Base-by-base conservation (phyloP, 2,797 vertebrate genomes). In the Bovichtus variegatus region DNA sequence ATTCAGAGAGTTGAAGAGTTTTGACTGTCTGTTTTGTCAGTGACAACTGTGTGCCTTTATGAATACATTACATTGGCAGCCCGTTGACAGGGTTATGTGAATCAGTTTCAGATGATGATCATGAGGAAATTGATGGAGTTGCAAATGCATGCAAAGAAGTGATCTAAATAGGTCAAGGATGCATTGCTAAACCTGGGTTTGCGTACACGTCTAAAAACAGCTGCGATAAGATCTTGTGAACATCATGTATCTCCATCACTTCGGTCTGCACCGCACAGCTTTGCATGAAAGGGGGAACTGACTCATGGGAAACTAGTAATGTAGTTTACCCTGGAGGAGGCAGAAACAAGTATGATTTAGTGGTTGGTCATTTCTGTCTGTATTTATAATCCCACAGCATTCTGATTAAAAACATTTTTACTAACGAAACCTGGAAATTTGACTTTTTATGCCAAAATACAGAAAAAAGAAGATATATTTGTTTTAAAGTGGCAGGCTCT, bases 191-290 rank as follows among this genome's bases (percentile, higher is more conserved):
- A 55, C 7, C 5, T 18, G 38, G 7, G 29, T 40, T 41, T 59
- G 6, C 43, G 49, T 57, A 27, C 25, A 54, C 9, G 3, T 71
- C 41, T 53, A 49, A 51, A 53, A 87, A 16, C 12, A 70, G 2
- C 29, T 38, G n/a, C 1, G 78, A 88, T 88, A 85, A 87, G 73
- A 87, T 90, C 82, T 80, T 18, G 3, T 21, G 29, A 70, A 34
- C 50, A 27, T 51, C 29, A 23, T 49, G 27, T 8, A n/a, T 23
- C 29, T 36, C 27, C 61, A 64, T 49, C 21, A 25, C 19, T 34
- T 51, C 6, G 0, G 16, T 25, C 36, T 81, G 19, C 40, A 66
- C 25, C 3, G 0, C 9, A 46, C 1, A 55, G 0, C 51, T 76
- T 50, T 68, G 23, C 69, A 81, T 25, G 10, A 15, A 46, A 9